phyloP scores from a whole-genome alignment of 2,888 invertebrate genomes.

The Synergus japonicus region DNA sequence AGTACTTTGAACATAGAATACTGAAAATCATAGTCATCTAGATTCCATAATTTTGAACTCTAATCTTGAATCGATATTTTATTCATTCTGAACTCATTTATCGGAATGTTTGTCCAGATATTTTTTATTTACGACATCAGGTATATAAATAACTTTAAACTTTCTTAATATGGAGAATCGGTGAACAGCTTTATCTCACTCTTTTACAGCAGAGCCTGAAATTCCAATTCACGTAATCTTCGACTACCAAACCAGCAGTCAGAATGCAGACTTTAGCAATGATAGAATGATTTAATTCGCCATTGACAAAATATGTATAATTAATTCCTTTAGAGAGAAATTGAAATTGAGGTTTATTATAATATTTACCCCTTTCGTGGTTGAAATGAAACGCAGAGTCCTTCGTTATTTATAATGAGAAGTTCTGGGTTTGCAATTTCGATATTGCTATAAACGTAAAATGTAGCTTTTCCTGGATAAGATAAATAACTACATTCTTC shows the following conservation, averaged over 20 bases:
- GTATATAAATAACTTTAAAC: background rate
- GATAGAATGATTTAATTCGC: slow-evolving; percentile 14
- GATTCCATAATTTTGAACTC: background rate
- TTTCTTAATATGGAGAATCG: background rate
- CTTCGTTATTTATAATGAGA: background rate
- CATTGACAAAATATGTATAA: slow-evolving; percentile 18
- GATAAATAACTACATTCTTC: background rate
- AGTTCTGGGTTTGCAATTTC: background rate
- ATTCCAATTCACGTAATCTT: slow-evolving; percentile 32
- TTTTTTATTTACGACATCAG: background rate
- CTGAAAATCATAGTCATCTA: background rate
- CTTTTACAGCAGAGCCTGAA: background rate
- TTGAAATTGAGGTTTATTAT: slow-evolving; percentile 27
- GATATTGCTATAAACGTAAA: background rate
- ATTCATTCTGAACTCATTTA: background rate
- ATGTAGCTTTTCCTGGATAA: background rate
- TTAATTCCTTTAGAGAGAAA: slow-evolving; percentile 24
- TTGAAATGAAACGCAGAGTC: background rate
- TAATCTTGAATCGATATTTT: background rate
- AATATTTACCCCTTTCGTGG: background rate
- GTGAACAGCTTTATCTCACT: slow-evolving; percentile 26
- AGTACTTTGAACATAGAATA: too few species aligned
- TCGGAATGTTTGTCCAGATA: background rate
- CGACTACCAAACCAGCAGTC: background rate
- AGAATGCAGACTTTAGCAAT: slow-evolving; percentile 23